Conservation (phyloP, 2,888 invertebrate species). For the Notodonta ziczac region DNA sequence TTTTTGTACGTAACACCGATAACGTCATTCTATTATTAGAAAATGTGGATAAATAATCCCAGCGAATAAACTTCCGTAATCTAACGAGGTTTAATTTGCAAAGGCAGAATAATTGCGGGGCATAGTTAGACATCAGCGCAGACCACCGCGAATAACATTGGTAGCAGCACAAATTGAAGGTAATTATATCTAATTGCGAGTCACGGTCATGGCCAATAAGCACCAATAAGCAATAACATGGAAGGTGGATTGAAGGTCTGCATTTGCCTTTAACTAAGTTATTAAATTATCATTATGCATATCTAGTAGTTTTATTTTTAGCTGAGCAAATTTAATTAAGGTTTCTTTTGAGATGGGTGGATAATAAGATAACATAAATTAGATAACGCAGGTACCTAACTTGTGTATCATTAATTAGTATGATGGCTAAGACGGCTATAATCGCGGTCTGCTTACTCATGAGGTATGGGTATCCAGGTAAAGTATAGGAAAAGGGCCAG, state of each 20-base stretch:
- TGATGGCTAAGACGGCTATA: too few species aligned
- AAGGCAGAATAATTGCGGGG: constrained; percentile 70
- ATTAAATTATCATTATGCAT: constrained; percentile 9
- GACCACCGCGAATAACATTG: constrained; percentile 73
- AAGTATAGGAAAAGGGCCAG: too few species aligned
- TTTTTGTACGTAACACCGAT: constrained; percentile 11
- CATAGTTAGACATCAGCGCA: constrained; percentile 62
- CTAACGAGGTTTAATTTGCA: constrained; percentile 64
- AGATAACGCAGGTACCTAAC: too few species aligned
- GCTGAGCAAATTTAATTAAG: too few species aligned
- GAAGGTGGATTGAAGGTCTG: constrained; percentile 69
- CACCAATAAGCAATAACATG: constrained; percentile 80
- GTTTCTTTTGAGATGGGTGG: too few species aligned
- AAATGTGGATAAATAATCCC: constrained; percentile 30
- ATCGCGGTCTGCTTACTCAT: too few species aligned
- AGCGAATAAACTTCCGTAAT: constrained; percentile 55
- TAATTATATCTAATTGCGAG: constrained; percentile 82
- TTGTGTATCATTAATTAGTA: too few species aligned
- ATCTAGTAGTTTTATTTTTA: not conserved
- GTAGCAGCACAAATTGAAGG: constrained; percentile 78
- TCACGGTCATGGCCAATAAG: constrained; percentile 84
- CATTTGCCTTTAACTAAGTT: constrained; percentile 41
- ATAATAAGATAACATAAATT: too few species aligned
- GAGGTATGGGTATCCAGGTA: too few species aligned
- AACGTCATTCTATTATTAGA: constrained; percentile 9